Percentiles rank a stretch among this genome's conserved stretches.
These are phyloP conservation scores for Merluccius polli DNA, from an alignment of 2,797 vertebrate species.

Conservation along the genomic window DNA sequence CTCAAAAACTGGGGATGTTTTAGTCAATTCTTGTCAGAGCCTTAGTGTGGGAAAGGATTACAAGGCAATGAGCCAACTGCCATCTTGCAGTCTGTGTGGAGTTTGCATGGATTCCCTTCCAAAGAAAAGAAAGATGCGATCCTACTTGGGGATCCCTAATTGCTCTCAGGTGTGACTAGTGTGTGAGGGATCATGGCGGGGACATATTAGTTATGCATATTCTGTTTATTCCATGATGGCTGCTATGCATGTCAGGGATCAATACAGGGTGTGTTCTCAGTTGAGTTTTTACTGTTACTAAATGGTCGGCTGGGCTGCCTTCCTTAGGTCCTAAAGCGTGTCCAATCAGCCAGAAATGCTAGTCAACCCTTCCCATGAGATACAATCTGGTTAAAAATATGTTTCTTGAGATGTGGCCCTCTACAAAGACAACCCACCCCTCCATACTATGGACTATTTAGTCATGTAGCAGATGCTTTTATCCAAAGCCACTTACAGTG, in stretches of 20 bases:
- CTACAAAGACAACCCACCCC: background rate
- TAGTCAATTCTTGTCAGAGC: background rate
- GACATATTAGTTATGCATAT: conserved; percentile 3
- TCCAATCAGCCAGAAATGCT: conserved; percentile 4
- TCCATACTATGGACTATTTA: background rate
- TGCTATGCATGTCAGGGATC: background rate
- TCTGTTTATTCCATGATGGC: background rate
- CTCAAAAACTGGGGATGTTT: background rate
- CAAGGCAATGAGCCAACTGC: background rate
- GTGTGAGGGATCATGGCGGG: background rate
- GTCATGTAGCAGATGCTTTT: background rate
- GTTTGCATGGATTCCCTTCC: conserved; percentile 1
- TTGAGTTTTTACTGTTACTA: background rate
- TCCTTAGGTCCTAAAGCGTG: background rate
- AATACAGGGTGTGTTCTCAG: background rate
- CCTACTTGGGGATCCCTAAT: background rate
- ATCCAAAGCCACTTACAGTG: background rate
- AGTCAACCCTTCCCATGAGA: background rate
- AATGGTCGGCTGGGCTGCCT: background rate
- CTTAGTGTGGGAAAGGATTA: background rate
- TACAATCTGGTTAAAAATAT: background rate
- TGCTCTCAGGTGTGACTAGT: background rate
- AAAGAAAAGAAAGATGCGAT: background rate
- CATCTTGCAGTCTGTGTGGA: background rate
- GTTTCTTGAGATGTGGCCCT: background rate